These are phyloP conservation scores for Fulmarus glacialis DNA, from an alignment of 2,113 vertebrate genomes.

Conservation along the genomic window DNA sequence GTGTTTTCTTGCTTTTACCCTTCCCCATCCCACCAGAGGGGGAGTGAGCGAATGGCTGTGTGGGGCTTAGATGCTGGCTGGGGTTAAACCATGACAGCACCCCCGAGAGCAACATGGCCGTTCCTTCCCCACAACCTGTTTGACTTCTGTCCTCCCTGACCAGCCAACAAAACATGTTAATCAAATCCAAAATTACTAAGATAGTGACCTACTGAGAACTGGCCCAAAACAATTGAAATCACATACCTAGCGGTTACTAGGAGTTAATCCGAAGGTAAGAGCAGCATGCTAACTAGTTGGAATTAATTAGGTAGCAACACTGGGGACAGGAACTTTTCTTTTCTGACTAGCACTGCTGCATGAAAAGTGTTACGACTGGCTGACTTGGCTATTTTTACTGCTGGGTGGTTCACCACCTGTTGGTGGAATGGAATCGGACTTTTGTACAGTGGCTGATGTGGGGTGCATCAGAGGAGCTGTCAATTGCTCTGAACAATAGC, in stretches of 20 bases:
- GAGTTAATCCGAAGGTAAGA: not conserved
- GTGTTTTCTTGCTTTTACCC: no score
- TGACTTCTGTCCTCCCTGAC: not conserved
- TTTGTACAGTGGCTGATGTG: not conserved
- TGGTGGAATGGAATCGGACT: accelerated
- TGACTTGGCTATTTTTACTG: not conserved
- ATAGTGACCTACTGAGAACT: not conserved
- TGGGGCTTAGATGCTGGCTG: no score
- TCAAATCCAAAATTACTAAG: not conserved
- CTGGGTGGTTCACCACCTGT: not conserved
- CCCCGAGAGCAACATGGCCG: not conserved
- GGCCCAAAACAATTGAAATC: not conserved
- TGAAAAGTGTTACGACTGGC: not conserved
- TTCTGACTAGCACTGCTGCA: not conserved
- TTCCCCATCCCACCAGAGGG: no score
- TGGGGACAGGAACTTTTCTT: not conserved
- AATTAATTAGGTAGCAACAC: not conserved
- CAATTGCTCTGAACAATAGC: not conserved
- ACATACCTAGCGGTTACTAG: not conserved
- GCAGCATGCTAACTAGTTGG: not conserved
- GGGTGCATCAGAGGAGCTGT: not conserved
- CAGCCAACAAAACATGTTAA: not conserved
- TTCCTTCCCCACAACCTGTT: not conserved
- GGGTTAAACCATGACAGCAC: no score
- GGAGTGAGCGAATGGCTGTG: no score